These are phyloP conservation scores for Triplophysa rosa DNA, from an alignment of 2,113 vertebrate species.

Conservation along the genomic window DNA sequence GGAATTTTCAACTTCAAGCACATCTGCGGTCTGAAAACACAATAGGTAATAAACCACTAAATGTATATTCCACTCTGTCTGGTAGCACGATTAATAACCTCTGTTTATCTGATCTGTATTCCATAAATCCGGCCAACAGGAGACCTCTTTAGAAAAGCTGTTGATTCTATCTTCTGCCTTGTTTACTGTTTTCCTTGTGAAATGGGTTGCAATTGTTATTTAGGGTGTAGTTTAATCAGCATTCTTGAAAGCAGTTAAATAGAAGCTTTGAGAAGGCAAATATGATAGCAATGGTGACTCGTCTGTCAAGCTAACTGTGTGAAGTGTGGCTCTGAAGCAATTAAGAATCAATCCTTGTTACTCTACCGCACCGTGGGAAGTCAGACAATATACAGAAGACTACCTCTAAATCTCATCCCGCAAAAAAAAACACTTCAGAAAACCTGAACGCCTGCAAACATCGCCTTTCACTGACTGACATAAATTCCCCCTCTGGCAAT, in stretches of 20 bases:
- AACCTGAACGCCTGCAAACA: constrained; percentile 38
- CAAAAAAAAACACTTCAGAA: background rate
- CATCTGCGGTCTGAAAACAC: constrained; percentile 56
- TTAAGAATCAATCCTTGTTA: constrained; percentile 15
- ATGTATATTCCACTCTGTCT: constrained; percentile 53
- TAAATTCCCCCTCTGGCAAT: constrained; percentile 25
- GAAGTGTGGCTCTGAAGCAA: constrained; percentile 8
- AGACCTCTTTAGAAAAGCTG: constrained; percentile 10
- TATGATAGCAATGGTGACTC: background rate
- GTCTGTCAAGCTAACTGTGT: constrained; percentile 16
- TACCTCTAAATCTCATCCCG: background rate
- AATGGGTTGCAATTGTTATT: constrained; percentile 19
- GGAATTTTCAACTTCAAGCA: constrained; percentile 54
- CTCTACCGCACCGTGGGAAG: background rate
- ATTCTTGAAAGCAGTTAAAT: background rate
- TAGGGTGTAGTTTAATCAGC: constrained; percentile 22
- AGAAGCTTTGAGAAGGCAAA: background rate
- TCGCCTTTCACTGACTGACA: constrained; percentile 27
- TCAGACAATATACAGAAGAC: background rate
- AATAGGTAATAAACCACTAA: constrained; percentile 64
- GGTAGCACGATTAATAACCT: constrained; percentile 53
- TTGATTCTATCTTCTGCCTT: background rate
- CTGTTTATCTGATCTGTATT: constrained; percentile 48
- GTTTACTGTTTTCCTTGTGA: constrained; percentile 30
- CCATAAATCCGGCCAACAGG: constrained; percentile 42